Evolutionary conservation across 2,888 invertebrate species (phyloP).

Genomic region (Horisme vitalbata): DNA sequence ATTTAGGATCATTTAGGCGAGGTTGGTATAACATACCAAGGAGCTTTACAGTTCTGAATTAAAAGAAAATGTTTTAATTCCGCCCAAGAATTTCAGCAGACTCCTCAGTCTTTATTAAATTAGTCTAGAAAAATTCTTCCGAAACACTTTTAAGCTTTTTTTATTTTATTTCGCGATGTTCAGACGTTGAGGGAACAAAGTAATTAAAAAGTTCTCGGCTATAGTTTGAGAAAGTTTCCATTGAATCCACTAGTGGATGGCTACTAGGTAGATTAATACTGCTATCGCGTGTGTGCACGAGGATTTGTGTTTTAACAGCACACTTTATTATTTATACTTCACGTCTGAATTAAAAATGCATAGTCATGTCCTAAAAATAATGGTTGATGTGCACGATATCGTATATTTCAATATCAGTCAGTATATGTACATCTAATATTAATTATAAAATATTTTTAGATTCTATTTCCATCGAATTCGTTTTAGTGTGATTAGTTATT

Average conservation of each 20-base stretch:
- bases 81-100: conserved; percentile 27
- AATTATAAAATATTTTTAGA: too few species aligned
- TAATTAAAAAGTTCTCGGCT: conserved; percentile 59
- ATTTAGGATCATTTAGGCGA: too few species aligned
- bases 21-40: neutral
- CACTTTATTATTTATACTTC: conserved; percentile 46
- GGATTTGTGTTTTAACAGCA: conserved; percentile 46
- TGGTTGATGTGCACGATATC: conserved; percentile 33
- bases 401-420: neutral
- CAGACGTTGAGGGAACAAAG: conserved; percentile 55
- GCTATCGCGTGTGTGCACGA: conserved; percentile 47
- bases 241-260: conserved; percentile 28
- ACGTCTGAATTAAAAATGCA: conserved; percentile 48
- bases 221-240: conserved; percentile 49
- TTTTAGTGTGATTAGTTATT: conserved; percentile 7
- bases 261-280: conserved; percentile 51
- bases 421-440: too few species aligned
- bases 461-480: neutral
- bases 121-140: conserved; percentile 39
- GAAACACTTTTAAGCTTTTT: conserved; percentile 42
- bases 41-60: conserved; percentile 4
- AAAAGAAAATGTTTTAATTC: conserved; percentile 28
- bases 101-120: conserved; percentile 30
- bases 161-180: conserved; percentile 43
- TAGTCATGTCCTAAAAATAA: conserved; percentile 47